phyloP scores from a whole-genome alignment of 2,888 invertebrate species.

The Micropterix aruncella region DNA sequence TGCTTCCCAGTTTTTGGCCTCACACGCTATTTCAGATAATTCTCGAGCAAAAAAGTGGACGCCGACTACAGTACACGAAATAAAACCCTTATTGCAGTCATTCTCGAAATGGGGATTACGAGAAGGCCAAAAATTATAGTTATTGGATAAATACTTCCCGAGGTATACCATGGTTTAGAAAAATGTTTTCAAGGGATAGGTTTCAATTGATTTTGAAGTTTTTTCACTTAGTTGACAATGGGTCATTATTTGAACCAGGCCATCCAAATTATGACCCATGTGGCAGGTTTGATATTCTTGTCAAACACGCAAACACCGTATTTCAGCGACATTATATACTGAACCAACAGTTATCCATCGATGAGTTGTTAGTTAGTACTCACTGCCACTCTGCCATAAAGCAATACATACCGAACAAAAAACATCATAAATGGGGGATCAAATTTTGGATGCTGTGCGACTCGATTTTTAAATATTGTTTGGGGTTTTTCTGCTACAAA shows the following conservation, averaged over 20 bases:
- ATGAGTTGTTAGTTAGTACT: not conserved
- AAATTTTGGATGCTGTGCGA: not conserved
- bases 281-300: slow-evolving; percentile 6
- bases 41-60: slow-evolving; percentile 10
- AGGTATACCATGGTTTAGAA: slow-evolving; percentile 12
- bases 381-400: not conserved
- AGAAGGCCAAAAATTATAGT: slow-evolving; percentile 8
- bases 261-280: slow-evolving; percentile 12
- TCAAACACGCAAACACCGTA: slow-evolving; percentile 12
- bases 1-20: slow-evolving; percentile 11
- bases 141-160: slow-evolving; percentile 12
- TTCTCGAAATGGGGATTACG: slow-evolving; percentile 12
- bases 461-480: slow-evolving; percentile 3
- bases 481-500: not conserved
- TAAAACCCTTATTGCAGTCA: slow-evolving; percentile 10
- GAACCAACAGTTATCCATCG: slow-evolving; percentile 10
- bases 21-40: slow-evolving; percentile 3
- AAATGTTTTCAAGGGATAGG: slow-evolving; percentile 11
- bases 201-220: slow-evolving; percentile 10
- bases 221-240: slow-evolving; percentile 8
- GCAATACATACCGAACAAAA: not conserved
- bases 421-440: slow-evolving; percentile 1
- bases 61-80: slow-evolving; percentile 9
- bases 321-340: slow-evolving; percentile 13
- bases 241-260: slow-evolving; percentile 8